A percentile compares a stretch with the other conserved stretches of the same genome.
These are phyloP conservation scores for Synanceia verrucosa DNA, from an alignment of 2,797 vertebrate species.

Conservation along the genomic window DNA sequence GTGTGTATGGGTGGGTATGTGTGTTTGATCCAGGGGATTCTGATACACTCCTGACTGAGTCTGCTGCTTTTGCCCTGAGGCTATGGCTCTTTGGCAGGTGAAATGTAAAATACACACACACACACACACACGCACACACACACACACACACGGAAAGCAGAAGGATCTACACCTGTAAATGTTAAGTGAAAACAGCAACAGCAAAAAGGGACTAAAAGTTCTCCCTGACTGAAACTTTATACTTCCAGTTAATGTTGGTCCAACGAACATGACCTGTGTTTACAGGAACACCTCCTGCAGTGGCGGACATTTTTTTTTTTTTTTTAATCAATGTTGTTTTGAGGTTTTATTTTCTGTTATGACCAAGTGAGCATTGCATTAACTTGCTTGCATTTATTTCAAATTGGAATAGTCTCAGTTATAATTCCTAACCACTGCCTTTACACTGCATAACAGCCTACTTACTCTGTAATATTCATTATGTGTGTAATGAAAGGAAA, in stretches of 20 bases:
- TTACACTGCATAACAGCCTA: background rate
- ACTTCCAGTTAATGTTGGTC: background rate
- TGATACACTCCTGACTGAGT: conserved; percentile 22
- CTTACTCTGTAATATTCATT: background rate
- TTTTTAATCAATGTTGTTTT: background rate
- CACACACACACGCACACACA: background rate
- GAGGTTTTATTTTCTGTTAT: background rate
- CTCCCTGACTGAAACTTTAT: background rate
- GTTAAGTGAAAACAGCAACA: background rate
- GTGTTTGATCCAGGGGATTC: conserved; percentile 43
- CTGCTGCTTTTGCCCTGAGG: conserved; percentile 49
- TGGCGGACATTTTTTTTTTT: background rate
- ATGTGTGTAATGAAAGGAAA: conserved; percentile 5
- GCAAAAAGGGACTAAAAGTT: background rate
- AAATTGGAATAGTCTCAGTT: background rate
- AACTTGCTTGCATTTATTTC: background rate
- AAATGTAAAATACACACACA: conserved; percentile 11
- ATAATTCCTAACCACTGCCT: background rate
- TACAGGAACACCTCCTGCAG: background rate
- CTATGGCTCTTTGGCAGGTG: conserved; percentile 26
- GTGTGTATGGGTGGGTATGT: conserved; percentile 13
- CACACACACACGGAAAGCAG: background rate
- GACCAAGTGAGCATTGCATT: background rate
- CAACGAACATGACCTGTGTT: background rate
- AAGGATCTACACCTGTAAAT: background rate